Percentiles rank a stretch among this genome's conserved stretches.
Evolutionary conservation across 1,140 invertebrate species (phyloP).

Genomic region (Drosophila ercepeae): DNA sequence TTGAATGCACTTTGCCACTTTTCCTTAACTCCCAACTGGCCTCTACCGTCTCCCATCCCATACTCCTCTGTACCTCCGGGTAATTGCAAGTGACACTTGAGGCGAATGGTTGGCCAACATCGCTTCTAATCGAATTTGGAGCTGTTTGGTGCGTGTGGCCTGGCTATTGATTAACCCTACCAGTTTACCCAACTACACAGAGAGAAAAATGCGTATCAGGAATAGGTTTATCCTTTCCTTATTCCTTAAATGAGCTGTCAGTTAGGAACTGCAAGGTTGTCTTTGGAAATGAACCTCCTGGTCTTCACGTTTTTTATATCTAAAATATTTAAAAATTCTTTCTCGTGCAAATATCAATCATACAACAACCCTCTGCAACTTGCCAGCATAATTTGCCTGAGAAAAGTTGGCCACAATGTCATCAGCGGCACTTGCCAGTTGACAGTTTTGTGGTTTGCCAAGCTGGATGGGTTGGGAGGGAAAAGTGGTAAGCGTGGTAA

Average conservation of each 20-base stretch:
- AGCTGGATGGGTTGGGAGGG: not conserved
- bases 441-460: slow-evolving; percentile 34
- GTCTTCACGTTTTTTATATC: not conserved
- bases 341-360: slow-evolving; percentile 13
- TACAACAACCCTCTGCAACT: not conserved
- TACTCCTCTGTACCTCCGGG: not conserved
- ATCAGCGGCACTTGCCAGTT: slow-evolving; percentile 49
- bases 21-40: slow-evolving; percentile 2
- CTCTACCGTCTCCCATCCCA: not conserved
- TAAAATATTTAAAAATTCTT: not conserved
- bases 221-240: not conserved
- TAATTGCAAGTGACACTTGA: slow-evolving; percentile 68
- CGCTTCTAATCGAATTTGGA: slow-evolving; percentile 70
- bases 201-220: not conserved
- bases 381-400: slow-evolving; percentile 39
- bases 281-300: not conserved
- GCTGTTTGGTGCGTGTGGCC: slow-evolving; percentile 48
- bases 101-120: slow-evolving; percentile 58
- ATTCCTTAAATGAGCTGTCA: not conserved
- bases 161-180: slow-evolving; percentile 57
- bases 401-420: slow-evolving; percentile 48
- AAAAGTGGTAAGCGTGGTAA: slow-evolving; percentile 22
- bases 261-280: not conserved
- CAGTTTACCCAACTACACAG: slow-evolving; percentile 1
- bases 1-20: slow-evolving; percentile 72